A percentile compares a stretch with the other conserved stretches of the same genome.
phyloP scores from a whole-genome alignment of 2,113 vertebrate species.

The Notarius lentiginosus region DNA sequence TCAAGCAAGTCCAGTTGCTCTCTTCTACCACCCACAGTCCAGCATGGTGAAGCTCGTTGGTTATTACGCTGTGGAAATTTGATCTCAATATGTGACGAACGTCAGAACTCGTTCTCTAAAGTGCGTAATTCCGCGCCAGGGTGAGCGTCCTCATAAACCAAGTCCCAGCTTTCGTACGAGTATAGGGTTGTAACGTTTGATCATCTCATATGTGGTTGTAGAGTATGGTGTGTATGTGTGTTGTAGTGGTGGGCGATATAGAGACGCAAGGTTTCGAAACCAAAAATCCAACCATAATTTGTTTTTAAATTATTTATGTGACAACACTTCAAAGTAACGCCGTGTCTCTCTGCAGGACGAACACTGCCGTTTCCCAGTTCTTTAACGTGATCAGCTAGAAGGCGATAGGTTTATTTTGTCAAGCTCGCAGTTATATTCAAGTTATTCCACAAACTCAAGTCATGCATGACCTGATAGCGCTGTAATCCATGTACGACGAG shows the following conservation, averaged over 20 bases:
- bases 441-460: too few species aligned
- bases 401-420: too few species aligned
- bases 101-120: too few species aligned
- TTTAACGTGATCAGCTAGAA: neutral
- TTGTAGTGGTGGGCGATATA: neutral
- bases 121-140: too few species aligned
- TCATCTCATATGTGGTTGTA: neutral
- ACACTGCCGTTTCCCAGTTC: neutral
- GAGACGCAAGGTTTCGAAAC: neutral
- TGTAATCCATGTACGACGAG: too few species aligned
- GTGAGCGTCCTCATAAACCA: neutral
- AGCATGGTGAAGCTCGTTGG: too few species aligned
- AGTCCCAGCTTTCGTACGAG: slow-evolving; percentile 5
- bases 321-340: neutral
- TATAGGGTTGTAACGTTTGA: neutral
- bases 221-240: neutral
- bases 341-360: neutral
- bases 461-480: too few species aligned
- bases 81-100: too few species aligned
- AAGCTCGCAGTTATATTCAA: too few species aligned
- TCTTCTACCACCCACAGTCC: too few species aligned
- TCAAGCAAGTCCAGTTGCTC: too few species aligned
- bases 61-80: too few species aligned
- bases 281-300: neutral
- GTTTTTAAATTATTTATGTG: neutral